Evolutionary conservation across 2,113 vertebrate species (phyloP).

Genomic region (Corythornis vintsioides): DNA sequence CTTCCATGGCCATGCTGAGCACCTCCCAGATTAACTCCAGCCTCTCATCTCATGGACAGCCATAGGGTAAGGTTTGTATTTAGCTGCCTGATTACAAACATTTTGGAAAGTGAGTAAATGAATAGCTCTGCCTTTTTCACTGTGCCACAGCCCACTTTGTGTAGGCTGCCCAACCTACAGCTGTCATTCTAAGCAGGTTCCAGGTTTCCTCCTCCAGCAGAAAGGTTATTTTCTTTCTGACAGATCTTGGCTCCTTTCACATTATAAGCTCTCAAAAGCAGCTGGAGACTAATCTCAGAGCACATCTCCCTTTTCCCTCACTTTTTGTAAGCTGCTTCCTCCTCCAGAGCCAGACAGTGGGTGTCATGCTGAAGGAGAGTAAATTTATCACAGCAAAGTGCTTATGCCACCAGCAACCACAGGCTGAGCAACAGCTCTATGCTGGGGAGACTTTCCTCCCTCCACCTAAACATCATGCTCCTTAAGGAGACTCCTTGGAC

Average conservation of each 20-base stretch:
- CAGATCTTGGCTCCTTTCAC: neutral
- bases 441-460: neutral
- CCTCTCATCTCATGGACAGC: neutral
- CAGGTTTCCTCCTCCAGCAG: neutral
- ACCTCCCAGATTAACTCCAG: neutral
- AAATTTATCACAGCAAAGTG: neutral
- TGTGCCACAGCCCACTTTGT: neutral
- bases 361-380: neutral
- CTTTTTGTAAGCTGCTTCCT: neutral
- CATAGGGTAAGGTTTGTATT: neutral
- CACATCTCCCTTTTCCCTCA: neutral
- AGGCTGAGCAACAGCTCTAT: neutral
- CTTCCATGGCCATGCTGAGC: fast-evolving
- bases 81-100: neutral
- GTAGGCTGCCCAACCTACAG: neutral
- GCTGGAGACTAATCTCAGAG: neutral
- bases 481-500: neutral
- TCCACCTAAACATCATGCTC: neutral
- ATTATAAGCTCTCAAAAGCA: neutral
- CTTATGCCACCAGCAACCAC: neutral
- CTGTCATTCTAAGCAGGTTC: neutral
- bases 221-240: neutral
- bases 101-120: neutral
- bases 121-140: neutral
- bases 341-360: neutral